Conservation (phyloP, 2,113 vertebrate genomes). For the Hippolais icterina region DNA sequence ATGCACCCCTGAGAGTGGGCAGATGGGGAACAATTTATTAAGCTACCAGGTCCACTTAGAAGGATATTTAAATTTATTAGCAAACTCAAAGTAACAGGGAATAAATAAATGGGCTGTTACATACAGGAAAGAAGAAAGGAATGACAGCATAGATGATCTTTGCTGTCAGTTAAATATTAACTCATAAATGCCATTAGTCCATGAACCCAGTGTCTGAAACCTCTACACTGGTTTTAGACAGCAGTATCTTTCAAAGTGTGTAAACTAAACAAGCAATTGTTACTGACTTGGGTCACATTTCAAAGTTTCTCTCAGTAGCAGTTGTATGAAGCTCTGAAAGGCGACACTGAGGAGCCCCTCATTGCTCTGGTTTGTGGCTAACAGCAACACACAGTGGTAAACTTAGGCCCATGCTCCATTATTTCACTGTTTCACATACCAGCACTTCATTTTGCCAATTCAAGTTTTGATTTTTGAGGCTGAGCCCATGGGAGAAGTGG, state of each 20-base stretch:
- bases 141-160: neutral
- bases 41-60: neutral
- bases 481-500: neutral
- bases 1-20: neutral
- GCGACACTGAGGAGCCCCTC: neutral
- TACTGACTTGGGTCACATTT: neutral
- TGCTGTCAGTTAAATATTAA: neutral
- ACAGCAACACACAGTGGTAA: too few species aligned
- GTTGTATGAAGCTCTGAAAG: neutral
- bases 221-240: neutral
- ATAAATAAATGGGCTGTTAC: neutral
- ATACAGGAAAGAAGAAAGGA: neutral
- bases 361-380: neutral
- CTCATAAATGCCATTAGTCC: neutral
- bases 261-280: neutral
- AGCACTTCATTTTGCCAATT: neutral
- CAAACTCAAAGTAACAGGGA: neutral
- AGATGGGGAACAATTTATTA: neutral
- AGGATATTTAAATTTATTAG: neutral
- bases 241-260: neutral
- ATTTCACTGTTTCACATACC: neutral
- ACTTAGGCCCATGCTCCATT: fast-evolving
- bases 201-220: neutral
- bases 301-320: neutral
- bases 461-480: neutral